phyloP scores from a whole-genome alignment of 92 coral and sea anemone genomes.

The Heteractis magnifica region DNA sequence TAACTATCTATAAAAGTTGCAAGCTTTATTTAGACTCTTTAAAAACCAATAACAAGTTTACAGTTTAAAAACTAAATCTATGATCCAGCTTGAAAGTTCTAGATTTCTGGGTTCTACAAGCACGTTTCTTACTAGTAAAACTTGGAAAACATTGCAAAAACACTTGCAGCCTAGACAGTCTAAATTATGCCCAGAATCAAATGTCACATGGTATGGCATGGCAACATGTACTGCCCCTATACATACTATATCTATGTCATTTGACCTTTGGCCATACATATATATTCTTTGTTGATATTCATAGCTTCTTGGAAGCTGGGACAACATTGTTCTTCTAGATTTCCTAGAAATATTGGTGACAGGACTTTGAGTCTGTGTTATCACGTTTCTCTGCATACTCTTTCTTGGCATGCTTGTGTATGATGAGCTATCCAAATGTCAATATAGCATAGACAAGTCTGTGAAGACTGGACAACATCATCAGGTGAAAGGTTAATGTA shows the following conservation, averaged over 20 bases:
- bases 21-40: too few relatives aligned
- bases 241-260: background rate
- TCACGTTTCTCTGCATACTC: background rate
- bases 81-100: too few relatives aligned
- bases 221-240: conserved; percentile 12
- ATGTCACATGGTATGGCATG: background rate
- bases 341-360: conserved; percentile 20
- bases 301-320: conserved; percentile 44
- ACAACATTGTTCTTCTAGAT: conserved; percentile 13
- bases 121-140: background rate
- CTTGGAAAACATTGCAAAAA: background rate
- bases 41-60: too few relatives aligned
- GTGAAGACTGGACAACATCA: background rate
- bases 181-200: background rate
- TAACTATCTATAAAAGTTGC: background rate
- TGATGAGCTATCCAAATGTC: background rate
- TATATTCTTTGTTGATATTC: background rate
- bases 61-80: too few relatives aligned
- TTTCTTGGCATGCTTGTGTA: background rate
- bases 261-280: conserved; percentile 52
- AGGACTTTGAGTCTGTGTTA: background rate
- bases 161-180: background rate
- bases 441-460: background rate
- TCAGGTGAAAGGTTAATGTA: background rate
- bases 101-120: background rate